Percentiles rank a stretch among this genome's conserved stretches.
These are phyloP conservation scores for Drosophila rhopaloa DNA, from an alignment of 1,140 invertebrate species.

Conservation along the genomic window DNA sequence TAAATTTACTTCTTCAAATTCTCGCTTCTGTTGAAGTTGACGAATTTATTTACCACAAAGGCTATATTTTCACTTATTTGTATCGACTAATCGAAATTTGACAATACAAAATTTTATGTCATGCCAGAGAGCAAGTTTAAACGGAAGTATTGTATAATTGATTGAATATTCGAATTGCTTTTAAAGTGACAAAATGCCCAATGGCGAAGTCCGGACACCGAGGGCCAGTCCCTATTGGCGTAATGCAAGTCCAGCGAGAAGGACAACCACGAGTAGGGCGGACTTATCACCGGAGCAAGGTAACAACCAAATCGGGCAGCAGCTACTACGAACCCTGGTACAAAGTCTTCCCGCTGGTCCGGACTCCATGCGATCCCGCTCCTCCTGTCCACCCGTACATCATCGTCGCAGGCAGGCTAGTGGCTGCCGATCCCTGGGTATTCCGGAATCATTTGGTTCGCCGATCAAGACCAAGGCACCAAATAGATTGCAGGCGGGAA, in stretches of 20 bases:
- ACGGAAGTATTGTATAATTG: slow-evolving; percentile 69
- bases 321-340: slow-evolving; percentile 17
- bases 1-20: no score
- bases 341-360: slow-evolving; percentile 6
- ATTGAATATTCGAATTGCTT: slow-evolving; percentile 13
- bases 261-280: neutral
- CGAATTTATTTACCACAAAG: no score
- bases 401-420: neutral
- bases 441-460: neutral
- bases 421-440: neutral
- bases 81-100: slow-evolving; percentile 8
- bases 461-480: neutral
- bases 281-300: neutral
- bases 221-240: slow-evolving; percentile 17
- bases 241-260: neutral
- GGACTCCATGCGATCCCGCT: neutral
- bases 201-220: neutral
- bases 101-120: slow-evolving; percentile 43
- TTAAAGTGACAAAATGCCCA: slow-evolving; percentile 44
- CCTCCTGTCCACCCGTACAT: neutral
- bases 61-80: neutral
- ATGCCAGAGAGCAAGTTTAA: slow-evolving; percentile 54
- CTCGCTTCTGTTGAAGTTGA: no score
- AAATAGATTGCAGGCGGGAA: neutral
- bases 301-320: slow-evolving; percentile 2